Evolutionary conservation across 2,113 vertebrate species (phyloP), one percentile per base, ranked within the genome.

Genomic region (Aegotheles bennettii): DNA sequence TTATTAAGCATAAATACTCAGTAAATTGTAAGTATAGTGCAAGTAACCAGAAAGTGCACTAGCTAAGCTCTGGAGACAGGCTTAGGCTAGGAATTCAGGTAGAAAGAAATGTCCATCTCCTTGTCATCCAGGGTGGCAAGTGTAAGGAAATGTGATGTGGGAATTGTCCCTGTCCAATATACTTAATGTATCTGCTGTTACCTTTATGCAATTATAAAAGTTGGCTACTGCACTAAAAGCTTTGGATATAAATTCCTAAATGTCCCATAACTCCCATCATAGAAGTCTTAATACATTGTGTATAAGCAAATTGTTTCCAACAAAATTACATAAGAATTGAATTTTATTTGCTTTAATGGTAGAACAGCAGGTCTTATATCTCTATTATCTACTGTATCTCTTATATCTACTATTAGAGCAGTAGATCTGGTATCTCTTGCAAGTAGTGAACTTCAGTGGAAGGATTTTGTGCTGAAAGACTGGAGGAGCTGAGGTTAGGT

Each of bases 1-100:
- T 88, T 78, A 90, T 89, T 92, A 94, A 95, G 45, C 26, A 31
- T 70, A 93, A 91, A 93, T 54, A 64, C 43, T 69, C 28, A 48
- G 31, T 69, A 79, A 93, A 83, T 31, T 65, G 9, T 38, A 87
- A 83, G n/a, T 73, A 36, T 31, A 50, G 14, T 33, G 29, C 31
- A 90, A 94, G 61, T 16, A 85, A 45, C 18, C 36, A 76, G 61
- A 88, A 88, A 80, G 23, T 54, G 16, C 54, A 18, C 40, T 69
- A 60, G 11, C 36, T 85, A 14, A 87, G 40, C 25, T 77, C 71
- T 74, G 29, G 71, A 74, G 36, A 77, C 33, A 12, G 54, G 7
- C 12, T 90, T 6, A 24, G 36, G 35, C 18, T 60, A 59, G 42
- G 50, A 83, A 70, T 67, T 69, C 35, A 67, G n/a, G 38, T 8